Percentiles rank a stretch among this genome's conserved stretches.
These are phyloP conservation scores for Drepana arcuata DNA, from an alignment of 1,140 invertebrate genomes.

Conservation along the genomic window DNA sequence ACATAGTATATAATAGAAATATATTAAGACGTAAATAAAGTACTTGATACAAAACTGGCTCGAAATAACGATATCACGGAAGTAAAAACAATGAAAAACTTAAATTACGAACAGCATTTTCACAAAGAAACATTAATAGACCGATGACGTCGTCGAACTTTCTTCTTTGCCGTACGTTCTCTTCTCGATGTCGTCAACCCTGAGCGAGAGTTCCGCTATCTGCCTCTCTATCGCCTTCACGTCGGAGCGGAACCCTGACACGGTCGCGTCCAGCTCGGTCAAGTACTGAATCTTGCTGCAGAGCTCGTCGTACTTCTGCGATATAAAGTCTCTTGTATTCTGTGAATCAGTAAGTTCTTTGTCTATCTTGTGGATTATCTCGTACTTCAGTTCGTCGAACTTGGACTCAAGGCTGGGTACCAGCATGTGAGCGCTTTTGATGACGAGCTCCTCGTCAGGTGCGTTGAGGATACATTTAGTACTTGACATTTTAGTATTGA, in stretches of 20 bases:
- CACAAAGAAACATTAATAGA: too few species aligned
- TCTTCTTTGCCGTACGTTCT: too few species aligned
- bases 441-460: conserved; percentile 23
- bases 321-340: conserved; percentile 45
- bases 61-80: too few species aligned
- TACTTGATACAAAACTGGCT: too few species aligned
- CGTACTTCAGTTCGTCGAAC: conserved; percentile 50
- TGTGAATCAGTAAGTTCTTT: conserved; percentile 49
- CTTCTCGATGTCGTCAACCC: conserved; percentile 48
- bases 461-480: conserved; percentile 20
- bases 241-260: conserved; percentile 45
- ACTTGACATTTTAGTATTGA: conserved; percentile 18
- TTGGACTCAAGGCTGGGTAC: conserved; percentile 43
- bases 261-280: conserved; percentile 46
- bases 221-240: conserved; percentile 50
- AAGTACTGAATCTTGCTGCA: conserved; percentile 52
- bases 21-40: too few species aligned
- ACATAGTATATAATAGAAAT: too few species aligned
- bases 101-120: too few species aligned
- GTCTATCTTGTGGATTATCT: conserved; percentile 49
- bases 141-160: too few species aligned
- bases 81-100: too few species aligned
- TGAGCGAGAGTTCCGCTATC: conserved; percentile 25
- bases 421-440: conserved; percentile 29
- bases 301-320: conserved; percentile 52